Base-by-base conservation (phyloP, 1,140 invertebrate species). In the Heliconius eleuchia region DNA sequence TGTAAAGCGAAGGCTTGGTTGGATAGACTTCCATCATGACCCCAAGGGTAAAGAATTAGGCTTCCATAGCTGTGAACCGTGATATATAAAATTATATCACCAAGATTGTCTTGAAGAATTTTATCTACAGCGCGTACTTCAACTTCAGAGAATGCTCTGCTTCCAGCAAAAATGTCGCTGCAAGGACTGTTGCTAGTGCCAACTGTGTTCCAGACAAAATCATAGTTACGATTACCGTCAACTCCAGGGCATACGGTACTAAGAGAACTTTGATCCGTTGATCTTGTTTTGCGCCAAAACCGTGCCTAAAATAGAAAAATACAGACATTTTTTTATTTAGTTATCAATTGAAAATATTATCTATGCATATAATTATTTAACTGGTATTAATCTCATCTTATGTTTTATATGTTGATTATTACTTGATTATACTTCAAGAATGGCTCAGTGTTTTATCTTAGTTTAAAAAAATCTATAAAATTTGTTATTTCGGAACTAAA, bases 131-230 rank as follows among this genome's bases (percentile, higher is more conserved):
- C 86, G 55, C 87, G 77, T 0, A 92, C 91, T 91, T 98, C 98
- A 0, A 95, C 92, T 90, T 98, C 97, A 0, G 97, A 98, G 86
- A 97, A 97, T 0, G 97, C 85, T 6, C 87, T 88, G 0, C 92
- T 86, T 0, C 97, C 97, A 42, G 96, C 96, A 87, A 95, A 98
- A 2, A 95, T 96, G 0, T 97, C 95, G 5, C 88, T 89, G 86
- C 97, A 98, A 1, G 96, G 96, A 84, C 96, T 92, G 1, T 86
- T 89, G 5, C 96, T 97, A 0, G 97, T 96, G 2, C 97, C 97
- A 19, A 89, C 85, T 72, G 95, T 95, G 42, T 93, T 95, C 95
- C 96, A 97, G 30, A 95, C 91, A 76, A 95, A 92, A 37, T 95
- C 95, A 71, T 96, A 97, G 83, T 97, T 97, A 2, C 96, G 90